phyloP scores from a whole-genome alignment of 30 jellyfish, hydroid and myxozoan species.

The Pseudorhiza aurosa region DNA sequence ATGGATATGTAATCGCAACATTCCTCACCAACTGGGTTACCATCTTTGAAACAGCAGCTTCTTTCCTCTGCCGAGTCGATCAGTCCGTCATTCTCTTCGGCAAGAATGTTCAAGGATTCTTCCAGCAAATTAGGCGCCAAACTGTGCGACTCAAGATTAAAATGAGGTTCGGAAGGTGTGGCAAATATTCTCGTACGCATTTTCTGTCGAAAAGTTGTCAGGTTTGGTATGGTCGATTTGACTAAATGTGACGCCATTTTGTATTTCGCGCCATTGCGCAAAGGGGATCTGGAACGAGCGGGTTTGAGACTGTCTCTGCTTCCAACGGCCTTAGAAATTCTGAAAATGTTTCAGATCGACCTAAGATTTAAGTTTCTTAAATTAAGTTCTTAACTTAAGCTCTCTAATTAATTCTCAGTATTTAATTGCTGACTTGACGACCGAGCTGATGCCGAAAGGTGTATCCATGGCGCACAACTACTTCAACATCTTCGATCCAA shows the following conservation, averaged over 20 bases:
- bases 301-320: too few relatives aligned
- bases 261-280: background rate
- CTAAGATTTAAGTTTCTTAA: too few relatives aligned
- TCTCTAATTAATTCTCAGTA: too few relatives aligned
- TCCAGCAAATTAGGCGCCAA: conserved; percentile 74
- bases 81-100: conserved; percentile 75
- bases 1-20: too few relatives aligned
- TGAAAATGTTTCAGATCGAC: too few relatives aligned
- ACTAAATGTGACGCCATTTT: background rate
- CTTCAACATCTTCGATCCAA: too few relatives aligned
- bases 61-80: conserved; percentile 36
- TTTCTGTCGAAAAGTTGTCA: background rate
- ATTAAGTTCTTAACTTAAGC: too few relatives aligned
- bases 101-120: conserved; percentile 79
- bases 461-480: too few relatives aligned
- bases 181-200: conserved; percentile 68
- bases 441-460: too few relatives aligned
- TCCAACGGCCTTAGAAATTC: too few relatives aligned
- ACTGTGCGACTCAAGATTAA: conserved; percentile 53
- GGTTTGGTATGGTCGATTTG: background rate
- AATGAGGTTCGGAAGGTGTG: conserved; percentile 87
- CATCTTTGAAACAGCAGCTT: conserved; percentile 80
- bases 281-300: conserved; percentile 14
- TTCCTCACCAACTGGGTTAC: conserved; percentile 70
- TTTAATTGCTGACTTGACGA: too few relatives aligned